These are phyloP conservation scores for Halichoerus grypus DNA, from an alignment of 2,113 vertebrate species.

Conservation along the genomic window DNA sequence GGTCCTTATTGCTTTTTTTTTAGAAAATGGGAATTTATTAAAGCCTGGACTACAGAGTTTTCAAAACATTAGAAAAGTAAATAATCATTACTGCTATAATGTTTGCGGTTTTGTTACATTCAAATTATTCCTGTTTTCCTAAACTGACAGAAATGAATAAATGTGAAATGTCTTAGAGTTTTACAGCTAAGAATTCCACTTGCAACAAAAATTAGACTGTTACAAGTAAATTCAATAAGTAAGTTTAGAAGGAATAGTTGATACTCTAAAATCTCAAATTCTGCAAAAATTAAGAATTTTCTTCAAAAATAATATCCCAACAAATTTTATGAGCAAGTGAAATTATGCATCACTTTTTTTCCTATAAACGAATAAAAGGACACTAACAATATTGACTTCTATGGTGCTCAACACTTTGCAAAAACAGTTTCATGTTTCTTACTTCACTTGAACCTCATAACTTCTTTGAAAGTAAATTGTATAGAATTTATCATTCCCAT, in stretches of 20 bases:
- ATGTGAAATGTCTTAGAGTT: constrained; percentile 26
- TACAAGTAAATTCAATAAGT: constrained; percentile 44
- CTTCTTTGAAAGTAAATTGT: constrained; percentile 28
- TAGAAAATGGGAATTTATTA: background rate
- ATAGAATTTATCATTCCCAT: constrained; percentile 22
- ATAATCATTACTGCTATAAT: background rate
- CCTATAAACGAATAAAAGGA: background rate
- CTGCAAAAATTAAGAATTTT: background rate
- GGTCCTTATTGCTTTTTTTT: background rate
- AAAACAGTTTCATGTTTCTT: constrained; percentile 11
- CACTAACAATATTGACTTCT: background rate
- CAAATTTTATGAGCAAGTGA: constrained; percentile 26
- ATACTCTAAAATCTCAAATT: background rate
- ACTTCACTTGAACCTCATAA: background rate
- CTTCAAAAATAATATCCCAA: background rate
- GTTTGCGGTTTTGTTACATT: constrained; percentile 43
- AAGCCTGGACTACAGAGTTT: background rate
- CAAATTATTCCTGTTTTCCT: constrained; percentile 17
- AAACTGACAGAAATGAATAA: background rate
- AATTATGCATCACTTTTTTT: background rate
- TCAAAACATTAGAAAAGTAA: constrained; percentile 47
- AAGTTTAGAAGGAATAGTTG: constrained; percentile 50
- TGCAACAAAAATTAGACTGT: constrained; percentile 33
- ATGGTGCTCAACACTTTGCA: background rate
- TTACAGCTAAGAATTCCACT: constrained; percentile 21